Evolutionary conservation across 2,113 vertebrate genomes (phyloP).

Genomic region (Nasalis larvatus): DNA sequence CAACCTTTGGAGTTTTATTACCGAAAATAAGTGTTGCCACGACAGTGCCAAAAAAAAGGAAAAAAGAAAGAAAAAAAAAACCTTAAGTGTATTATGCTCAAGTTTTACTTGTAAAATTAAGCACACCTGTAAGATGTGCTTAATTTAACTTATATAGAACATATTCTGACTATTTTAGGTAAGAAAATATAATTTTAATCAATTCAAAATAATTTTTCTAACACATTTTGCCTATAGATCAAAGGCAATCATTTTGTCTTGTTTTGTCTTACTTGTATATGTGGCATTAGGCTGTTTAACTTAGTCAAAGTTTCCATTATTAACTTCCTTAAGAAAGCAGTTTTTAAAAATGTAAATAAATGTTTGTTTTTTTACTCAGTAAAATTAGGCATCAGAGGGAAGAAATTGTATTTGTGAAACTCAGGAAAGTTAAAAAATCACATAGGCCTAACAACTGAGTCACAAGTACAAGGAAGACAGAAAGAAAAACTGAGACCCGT

Average conservation of each 20-base stretch:
- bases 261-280: background rate
- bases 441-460: background rate
- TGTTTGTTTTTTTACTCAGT: background rate
- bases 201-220: background rate
- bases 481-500: background rate
- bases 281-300: background rate
- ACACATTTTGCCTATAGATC: background rate
- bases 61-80: background rate
- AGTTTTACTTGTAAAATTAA: constrained; percentile 22
- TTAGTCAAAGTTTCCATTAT: background rate
- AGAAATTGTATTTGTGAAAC: background rate
- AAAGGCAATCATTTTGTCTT: background rate
- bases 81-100: background rate
- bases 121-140: background rate
- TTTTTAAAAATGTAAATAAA: background rate
- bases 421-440: background rate
- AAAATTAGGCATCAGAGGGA: background rate
- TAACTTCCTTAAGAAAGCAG: background rate
- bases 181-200: background rate
- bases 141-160: background rate
- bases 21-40: background rate
- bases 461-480: background rate
- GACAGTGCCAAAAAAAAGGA: background rate
- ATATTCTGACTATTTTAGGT: background rate
- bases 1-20: background rate